Percentiles rank a stretch among this genome's conserved stretches.
Conservation (phyloP, 1,140 invertebrate species). For the Atta cephalotes region DNA sequence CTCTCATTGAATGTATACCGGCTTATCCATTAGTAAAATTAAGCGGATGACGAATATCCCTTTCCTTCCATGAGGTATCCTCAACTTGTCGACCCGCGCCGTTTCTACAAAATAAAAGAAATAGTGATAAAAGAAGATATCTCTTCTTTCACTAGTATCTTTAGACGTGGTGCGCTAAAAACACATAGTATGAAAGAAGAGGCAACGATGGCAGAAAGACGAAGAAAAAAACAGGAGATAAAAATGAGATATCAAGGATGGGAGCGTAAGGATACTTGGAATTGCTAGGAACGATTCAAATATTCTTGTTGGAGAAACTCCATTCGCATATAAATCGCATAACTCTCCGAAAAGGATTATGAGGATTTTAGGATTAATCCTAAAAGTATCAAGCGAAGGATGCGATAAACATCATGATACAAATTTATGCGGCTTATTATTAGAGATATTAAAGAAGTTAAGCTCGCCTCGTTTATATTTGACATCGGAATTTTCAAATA, state of each 20-base stretch:
- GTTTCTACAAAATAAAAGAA: conserved; percentile 64
- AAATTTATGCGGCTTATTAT: conserved; percentile 33
- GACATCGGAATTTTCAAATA: not conserved
- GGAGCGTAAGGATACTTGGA: conserved; percentile 14
- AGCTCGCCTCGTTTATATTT: conserved; percentile 39
- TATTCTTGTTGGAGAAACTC: conserved; percentile 45
- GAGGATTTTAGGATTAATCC: conserved; percentile 47
- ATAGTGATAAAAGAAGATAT: conserved; percentile 1
- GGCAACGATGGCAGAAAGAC: not conserved
- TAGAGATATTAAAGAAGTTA: conserved; percentile 35
- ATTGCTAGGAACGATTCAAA: conserved; percentile 27
- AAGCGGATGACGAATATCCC: conserved; percentile 67
- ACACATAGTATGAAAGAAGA: not conserved
- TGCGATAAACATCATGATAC: conserved; percentile 33
- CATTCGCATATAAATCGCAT: conserved; percentile 49
- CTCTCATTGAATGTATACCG: conserved; percentile 63
- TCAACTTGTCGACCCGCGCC: conserved; percentile 29
- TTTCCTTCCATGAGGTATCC: conserved; percentile 26
- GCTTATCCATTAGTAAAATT: conserved; percentile 83
- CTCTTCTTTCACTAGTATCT: conserved; percentile 4
- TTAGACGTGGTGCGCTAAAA: conserved; percentile 9
- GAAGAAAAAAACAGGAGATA: conserved; percentile 11
- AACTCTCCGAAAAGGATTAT: conserved; percentile 52
- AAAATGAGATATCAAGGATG: conserved; percentile 54
- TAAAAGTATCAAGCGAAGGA: conserved; percentile 25